Conservation (phyloP, 2,888 invertebrate genomes). For the Drosophila lutescens region DNA sequence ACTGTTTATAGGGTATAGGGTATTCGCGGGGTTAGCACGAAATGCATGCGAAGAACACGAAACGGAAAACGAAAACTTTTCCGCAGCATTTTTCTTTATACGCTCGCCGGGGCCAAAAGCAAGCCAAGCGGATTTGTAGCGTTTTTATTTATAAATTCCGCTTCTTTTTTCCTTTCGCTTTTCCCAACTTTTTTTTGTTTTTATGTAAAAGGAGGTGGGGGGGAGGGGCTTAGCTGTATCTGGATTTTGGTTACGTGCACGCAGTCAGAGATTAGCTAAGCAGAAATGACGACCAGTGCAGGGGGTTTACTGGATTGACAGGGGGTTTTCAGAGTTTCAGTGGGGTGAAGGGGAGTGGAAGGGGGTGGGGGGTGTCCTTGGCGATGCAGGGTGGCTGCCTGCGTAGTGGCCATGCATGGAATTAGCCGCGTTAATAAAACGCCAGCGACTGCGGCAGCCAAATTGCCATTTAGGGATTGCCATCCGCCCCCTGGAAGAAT, state of each 20-base stretch:
- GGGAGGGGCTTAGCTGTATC: constrained; percentile 34
- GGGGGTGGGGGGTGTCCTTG: neutral
- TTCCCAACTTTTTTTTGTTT: constrained; percentile 20
- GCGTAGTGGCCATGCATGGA: constrained; percentile 51
- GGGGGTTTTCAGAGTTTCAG: neutral
- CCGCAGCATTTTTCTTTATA: constrained; percentile 41
- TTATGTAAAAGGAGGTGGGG: constrained; percentile 17
- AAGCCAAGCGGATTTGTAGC: constrained; percentile 68
- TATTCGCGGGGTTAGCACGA: constrained; percentile 1
- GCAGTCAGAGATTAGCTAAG: constrained; percentile 70
- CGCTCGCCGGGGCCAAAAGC: constrained; percentile 8
- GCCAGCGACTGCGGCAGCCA: constrained; percentile 66
- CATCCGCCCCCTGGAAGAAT: neutral
- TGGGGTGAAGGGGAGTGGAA: no score
- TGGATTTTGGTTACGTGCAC: constrained; percentile 63
- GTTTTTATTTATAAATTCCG: constrained; percentile 46
- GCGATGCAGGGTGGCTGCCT: neutral
- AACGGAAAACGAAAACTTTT: constrained; percentile 38
- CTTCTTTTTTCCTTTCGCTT: neutral
- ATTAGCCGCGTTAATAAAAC: constrained; percentile 73
- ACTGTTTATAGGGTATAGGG: constrained; percentile 18
- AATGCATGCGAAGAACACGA: constrained; percentile 31
- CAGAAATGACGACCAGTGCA: constrained; percentile 66
- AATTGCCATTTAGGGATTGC: constrained; percentile 73
- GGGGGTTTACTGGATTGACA: constrained; percentile 27